These are phyloP conservation scores for Ornithoptera priamus DNA, from an alignment of 2,888 invertebrate genomes.

Conservation along the genomic window DNA sequence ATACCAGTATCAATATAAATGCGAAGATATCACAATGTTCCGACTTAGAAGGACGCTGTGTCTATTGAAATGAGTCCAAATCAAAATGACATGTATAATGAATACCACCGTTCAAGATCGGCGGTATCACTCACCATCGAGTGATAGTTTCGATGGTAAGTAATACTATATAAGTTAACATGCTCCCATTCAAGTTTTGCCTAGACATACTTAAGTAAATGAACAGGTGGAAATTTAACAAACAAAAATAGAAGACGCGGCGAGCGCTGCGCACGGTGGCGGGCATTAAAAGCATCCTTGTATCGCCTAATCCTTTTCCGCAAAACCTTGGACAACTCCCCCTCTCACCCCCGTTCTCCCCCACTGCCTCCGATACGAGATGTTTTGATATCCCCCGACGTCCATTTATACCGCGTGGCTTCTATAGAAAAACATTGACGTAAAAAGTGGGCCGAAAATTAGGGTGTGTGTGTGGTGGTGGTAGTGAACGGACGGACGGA, in stretches of 20 bases:
- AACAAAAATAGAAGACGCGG: not conserved
- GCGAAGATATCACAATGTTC: no score
- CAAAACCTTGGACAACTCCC: constrained; percentile 59
- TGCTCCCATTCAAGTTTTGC: no score
- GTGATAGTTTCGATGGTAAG: no score
- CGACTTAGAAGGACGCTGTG: no score
- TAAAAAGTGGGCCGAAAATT: constrained; percentile 76
- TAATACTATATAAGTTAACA: no score
- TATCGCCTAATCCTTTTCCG: constrained; percentile 70
- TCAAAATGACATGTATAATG: no score
- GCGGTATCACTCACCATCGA: no score
- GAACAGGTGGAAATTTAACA: not conserved
- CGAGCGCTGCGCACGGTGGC: constrained; percentile 31
- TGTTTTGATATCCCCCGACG: constrained; percentile 77
- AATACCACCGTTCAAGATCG: no score
- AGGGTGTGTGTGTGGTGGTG: constrained; percentile 47
- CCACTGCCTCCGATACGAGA: constrained; percentile 63
- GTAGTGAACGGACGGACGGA: no score
- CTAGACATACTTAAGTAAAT: no score
- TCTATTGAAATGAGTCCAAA: no score
- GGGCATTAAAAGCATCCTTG: constrained; percentile 54
- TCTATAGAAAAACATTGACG: constrained; percentile 79
- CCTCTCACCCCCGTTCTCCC: constrained; percentile 38
- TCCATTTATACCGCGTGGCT: constrained; percentile 63
- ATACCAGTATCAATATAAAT: no score